Base-by-base conservation (phyloP, 1,140 invertebrate species). In the Drosophila guanche region DNA sequence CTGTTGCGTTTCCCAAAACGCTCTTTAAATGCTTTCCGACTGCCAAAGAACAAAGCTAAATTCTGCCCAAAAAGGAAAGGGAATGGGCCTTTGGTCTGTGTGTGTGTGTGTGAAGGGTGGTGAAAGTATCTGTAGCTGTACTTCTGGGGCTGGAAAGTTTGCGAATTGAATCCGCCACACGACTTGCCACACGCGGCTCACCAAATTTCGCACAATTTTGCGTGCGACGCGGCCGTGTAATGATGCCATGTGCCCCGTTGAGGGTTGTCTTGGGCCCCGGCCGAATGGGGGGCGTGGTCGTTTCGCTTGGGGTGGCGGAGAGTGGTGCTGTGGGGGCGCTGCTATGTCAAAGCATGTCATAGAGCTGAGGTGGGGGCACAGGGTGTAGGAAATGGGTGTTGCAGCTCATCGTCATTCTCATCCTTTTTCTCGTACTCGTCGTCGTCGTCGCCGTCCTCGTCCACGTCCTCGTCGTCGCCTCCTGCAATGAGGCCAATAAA, bases 161-260 rank as follows among this genome's bases (percentile, higher is more conserved):
- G 79, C 79, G 89, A 90, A 90, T 90, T 90, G 89, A 90, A 90
- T 90, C 73, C 84, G 89, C 89, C 89, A 89, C 89, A 90, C 89
- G 89, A 89, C 89, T 85, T 84, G 78, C 88, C 89, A 85, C 88
- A 89, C 89, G 89, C 89, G 89, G 79, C 84, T 90, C 77, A 89
- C 89, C 89, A 90, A 84, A 90, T 84, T 88, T 88, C 84, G 83
- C 83, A 88, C 83, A 86, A 86, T 86, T 86, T 88, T 88, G 83
- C 83, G 83, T 85, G 81, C 73, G 83, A 86, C 79, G 81, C 83
- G 81, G 81, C 81, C 77, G 73, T 85, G 81, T 85, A 85, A 85
- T 85, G 81, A 85, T 86, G 81, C 69, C 77, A 80, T 81, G 68
- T 76, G 76, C 57, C 73, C 73, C 58, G 25, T 12, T 48, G 47